These are phyloP conservation scores for Stigmatopora argus DNA, from an alignment of 2,113 vertebrate species.

Conservation along the genomic window DNA sequence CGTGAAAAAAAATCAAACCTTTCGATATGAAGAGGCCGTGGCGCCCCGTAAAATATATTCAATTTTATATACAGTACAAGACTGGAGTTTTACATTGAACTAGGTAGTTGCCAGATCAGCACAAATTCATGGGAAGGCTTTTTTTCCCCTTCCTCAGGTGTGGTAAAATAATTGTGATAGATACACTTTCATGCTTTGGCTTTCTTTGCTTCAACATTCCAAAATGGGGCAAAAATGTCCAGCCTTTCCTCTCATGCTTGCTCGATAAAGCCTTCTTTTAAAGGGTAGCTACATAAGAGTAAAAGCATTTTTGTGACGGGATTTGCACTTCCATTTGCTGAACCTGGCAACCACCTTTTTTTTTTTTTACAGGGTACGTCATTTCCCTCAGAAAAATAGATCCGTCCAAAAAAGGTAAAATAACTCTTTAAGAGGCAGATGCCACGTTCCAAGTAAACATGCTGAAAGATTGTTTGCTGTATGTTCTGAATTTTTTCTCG, in stretches of 20 bases:
- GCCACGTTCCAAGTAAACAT: constrained; percentile 66
- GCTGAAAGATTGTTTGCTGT: constrained; percentile 62
- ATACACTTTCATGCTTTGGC: constrained; percentile 72
- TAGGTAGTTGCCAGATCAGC: constrained; percentile 53
- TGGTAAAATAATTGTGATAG: constrained; percentile 31
- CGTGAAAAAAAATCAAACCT: constrained; percentile 43
- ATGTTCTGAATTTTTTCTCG: constrained; percentile 16
- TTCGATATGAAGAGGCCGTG: constrained; percentile 51
- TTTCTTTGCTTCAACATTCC: constrained; percentile 48
- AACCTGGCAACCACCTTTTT: constrained; percentile 60
- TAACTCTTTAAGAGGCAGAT: constrained; percentile 54
- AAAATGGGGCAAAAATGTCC: constrained; percentile 48
- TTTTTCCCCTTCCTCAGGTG: constrained; percentile 29
- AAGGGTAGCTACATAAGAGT: constrained; percentile 68
- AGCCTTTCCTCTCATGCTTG: constrained; percentile 51
- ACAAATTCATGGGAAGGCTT: constrained; percentile 31
- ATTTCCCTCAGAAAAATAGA: constrained; percentile 62
- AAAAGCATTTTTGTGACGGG: constrained; percentile 5
- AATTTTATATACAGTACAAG: constrained; percentile 60
- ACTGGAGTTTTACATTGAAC: constrained; percentile 39
- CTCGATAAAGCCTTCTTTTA: constrained; percentile 43
- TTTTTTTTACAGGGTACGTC: constrained; percentile 30
- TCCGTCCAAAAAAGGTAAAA: constrained; percentile 63
- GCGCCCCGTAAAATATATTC: constrained; percentile 56
- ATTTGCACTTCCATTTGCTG: constrained; percentile 24